These are phyloP conservation scores for Felis chaus DNA, from an alignment of 2,113 vertebrate species.

Conservation along the genomic window DNA sequence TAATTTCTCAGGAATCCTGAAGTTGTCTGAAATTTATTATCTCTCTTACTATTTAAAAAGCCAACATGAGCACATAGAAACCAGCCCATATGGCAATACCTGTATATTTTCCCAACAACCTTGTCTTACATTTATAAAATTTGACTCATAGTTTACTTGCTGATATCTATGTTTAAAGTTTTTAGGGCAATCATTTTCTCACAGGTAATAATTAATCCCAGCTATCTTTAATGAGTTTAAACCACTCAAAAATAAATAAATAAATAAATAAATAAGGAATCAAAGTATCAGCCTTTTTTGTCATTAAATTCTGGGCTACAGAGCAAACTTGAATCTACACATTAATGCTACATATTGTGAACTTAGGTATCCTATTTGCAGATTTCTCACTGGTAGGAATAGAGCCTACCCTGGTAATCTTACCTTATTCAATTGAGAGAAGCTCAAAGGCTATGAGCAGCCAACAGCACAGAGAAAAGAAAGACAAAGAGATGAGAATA, in stretches of 20 bases:
- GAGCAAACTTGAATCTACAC: not conserved
- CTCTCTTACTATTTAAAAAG: not conserved
- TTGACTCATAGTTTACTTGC: not conserved
- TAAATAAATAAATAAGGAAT: not conserved
- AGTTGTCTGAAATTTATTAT: not conserved
- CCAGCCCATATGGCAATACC: not conserved
- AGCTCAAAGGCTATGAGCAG: not conserved
- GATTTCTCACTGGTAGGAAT: not conserved
- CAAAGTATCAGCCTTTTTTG: not conserved
- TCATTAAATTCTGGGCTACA: not conserved
- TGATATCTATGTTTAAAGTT: conserved; percentile 20
- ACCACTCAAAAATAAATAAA: not conserved
- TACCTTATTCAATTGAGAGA: not conserved
- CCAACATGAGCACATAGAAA: not conserved
- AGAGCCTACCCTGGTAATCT: not conserved
- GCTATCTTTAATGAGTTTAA: not conserved
- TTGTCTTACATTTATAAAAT: not conserved
- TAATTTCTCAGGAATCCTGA: not conserved
- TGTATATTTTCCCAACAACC: not conserved
- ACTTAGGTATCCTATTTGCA: not conserved
- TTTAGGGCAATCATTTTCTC: conserved; percentile 6
- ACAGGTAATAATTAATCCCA: not conserved
- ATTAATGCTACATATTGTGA: not conserved
- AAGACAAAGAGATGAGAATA: not conserved
- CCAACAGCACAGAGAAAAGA: not conserved